These are phyloP conservation scores for Cyprinella venusta DNA, from an alignment of 2,797 vertebrate species.

Conservation along the genomic window DNA sequence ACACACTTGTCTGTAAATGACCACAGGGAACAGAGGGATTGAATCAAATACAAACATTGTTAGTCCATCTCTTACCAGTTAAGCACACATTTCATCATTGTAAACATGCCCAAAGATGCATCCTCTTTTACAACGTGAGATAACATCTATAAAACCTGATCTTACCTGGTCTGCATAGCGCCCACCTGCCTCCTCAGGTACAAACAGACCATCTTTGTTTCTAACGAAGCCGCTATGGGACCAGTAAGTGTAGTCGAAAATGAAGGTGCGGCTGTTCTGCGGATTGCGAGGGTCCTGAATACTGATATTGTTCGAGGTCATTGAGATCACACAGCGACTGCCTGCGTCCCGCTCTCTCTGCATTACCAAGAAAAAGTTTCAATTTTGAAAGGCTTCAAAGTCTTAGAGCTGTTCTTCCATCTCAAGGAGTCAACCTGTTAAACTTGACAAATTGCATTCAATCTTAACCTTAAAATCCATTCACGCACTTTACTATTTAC, in stretches of 20 bases:
- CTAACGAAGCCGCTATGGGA: constrained; percentile 79
- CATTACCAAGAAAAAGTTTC: background rate
- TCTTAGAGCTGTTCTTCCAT: background rate
- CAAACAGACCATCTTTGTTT: constrained; percentile 71
- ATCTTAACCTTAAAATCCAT: background rate
- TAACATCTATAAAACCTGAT: background rate
- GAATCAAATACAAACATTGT: background rate
- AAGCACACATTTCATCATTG: background rate
- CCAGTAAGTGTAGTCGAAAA: constrained; percentile 83
- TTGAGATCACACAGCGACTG: constrained; percentile 79
- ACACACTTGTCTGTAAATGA: constrained; percentile 76
- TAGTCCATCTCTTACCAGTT: background rate
- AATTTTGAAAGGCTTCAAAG: background rate
- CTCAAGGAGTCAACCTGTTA: background rate
- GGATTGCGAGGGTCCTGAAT: constrained; percentile 78
- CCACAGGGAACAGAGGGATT: background rate
- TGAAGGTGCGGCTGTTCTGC: constrained; percentile 75
- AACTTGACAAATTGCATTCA: background rate
- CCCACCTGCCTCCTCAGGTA: constrained; percentile 77
- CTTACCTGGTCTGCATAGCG: constrained; percentile 79
- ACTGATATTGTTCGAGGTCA: constrained; percentile 77
- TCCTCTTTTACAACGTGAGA: background rate
- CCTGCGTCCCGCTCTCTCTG: constrained; percentile 82
- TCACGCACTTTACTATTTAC: background rate
- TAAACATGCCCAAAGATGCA: background rate